Evolutionary conservation across 92 coral and sea anemone genomes (phyloP).

Genomic region (Umimayanthus chanpuru): DNA sequence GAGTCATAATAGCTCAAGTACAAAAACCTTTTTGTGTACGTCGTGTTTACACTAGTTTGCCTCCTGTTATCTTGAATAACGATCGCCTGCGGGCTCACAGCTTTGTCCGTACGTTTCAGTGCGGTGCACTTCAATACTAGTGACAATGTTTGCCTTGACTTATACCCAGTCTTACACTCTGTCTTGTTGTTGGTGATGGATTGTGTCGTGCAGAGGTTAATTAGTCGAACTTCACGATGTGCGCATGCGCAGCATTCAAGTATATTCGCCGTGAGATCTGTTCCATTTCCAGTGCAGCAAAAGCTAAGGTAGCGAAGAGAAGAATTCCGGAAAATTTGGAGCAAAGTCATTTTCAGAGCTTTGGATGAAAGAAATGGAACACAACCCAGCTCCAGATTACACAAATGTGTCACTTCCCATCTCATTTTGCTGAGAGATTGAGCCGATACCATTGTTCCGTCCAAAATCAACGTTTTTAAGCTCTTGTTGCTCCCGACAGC

Average conservation of each 20-base stretch:
- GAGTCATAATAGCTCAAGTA: not conserved
- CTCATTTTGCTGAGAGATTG: constrained; percentile 8
- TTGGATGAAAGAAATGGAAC: not conserved
- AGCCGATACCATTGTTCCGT: not conserved
- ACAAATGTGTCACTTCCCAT: not conserved
- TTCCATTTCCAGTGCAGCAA: not conserved
- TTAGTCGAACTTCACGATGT: not conserved
- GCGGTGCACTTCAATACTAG: not conserved
- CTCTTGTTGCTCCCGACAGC: not conserved
- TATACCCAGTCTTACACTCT: not conserved
- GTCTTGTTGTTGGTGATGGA: not conserved
- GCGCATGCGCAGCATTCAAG: not conserved
- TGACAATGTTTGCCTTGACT: not conserved
- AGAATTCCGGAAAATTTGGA: constrained; percentile 9
- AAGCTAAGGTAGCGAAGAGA: not conserved
- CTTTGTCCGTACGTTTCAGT: not conserved
- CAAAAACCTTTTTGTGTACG: not conserved
- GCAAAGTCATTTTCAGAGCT: not conserved
- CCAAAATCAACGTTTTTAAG: constrained; percentile 11
- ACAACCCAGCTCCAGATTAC: not conserved
- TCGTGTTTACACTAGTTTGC: not conserved
- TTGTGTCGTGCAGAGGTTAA: no score
- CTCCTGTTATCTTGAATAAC: not conserved
- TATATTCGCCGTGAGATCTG: not conserved
- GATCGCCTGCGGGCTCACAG: not conserved